A percentile compares a stretch with the other conserved stretches of the same genome.
These are phyloP conservation scores for Trogon melanurus DNA, from an alignment of 2,113 vertebrate genomes.

Conservation along the genomic window DNA sequence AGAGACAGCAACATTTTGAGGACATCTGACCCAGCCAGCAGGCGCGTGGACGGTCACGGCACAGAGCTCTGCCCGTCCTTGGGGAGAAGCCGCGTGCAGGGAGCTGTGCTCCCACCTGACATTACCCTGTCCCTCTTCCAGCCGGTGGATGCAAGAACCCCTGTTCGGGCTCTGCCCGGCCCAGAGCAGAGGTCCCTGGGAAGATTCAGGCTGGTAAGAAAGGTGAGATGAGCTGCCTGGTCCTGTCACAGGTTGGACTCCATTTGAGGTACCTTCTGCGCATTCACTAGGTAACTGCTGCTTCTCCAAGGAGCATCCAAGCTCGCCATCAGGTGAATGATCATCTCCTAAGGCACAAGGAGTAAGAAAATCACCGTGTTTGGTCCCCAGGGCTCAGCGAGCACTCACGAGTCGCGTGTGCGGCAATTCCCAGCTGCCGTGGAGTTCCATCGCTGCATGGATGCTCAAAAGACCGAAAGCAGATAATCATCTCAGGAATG, in stretches of 20 bases:
- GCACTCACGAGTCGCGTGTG: accelerated
- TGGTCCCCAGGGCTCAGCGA: background rate
- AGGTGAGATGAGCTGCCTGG: background rate
- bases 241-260: accelerated
- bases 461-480: background rate
- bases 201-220: background rate
- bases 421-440: background rate
- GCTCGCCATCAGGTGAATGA: background rate
- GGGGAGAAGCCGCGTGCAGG: too few species aligned
- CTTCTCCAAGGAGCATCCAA: background rate
- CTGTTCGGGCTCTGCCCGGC: accelerated
- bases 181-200: background rate
- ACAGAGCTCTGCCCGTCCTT: background rate
- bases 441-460: background rate
- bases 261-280: background rate
- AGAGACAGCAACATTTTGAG: background rate
- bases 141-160: background rate
- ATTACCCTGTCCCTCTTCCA: background rate
- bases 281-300: background rate
- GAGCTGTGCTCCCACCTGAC: background rate
- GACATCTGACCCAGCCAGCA: background rate
- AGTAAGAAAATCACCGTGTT: background rate
- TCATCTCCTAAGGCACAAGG: background rate
- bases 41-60: accelerated
- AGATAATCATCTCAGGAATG: background rate